Percentiles rank a stretch among this genome's conserved stretches.
phyloP scores from a whole-genome alignment of 2,113 vertebrate genomes.

The Gallinago undulata region DNA sequence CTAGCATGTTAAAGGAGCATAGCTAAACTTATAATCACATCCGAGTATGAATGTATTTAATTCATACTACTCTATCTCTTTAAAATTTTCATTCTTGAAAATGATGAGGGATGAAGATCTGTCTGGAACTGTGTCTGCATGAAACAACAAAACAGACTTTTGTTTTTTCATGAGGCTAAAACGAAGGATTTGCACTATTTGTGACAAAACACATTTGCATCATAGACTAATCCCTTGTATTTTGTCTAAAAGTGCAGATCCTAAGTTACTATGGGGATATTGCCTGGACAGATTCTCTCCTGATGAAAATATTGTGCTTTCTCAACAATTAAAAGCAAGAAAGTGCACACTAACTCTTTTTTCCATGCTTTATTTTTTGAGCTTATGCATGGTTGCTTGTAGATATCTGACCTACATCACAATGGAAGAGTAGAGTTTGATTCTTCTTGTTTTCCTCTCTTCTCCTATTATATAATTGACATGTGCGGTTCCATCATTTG shows the following conservation, averaged over 20 bases:
- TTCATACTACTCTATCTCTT: not conserved
- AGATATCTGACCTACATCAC: not conserved
- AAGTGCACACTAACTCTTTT: not conserved
- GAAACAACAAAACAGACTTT: not conserved
- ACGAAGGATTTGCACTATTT: constrained; percentile 57
- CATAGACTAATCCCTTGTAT: not conserved
- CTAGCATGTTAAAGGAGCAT: not conserved
- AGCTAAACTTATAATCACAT: not conserved
- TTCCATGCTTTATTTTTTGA: not conserved
- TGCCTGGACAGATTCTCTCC: constrained; percentile 4
- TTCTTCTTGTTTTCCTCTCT: not conserved
- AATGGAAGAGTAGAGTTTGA: not conserved
- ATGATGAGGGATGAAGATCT: constrained; percentile 40
- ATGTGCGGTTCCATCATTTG: not conserved
- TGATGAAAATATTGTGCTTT: not conserved
- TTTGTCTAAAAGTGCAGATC: constrained; percentile 19
- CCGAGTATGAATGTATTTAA: not conserved
- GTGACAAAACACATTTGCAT: constrained; percentile 43
- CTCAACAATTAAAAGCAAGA: not conserved
- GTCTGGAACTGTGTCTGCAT: constrained; percentile 21
- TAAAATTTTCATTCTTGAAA: constrained; percentile 1
- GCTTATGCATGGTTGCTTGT: not conserved
- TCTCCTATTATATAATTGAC: not conserved
- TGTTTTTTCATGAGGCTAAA: constrained; percentile 3
- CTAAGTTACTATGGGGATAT: constrained; percentile 33